Evolutionary conservation across 2,113 vertebrate species (phyloP), one percentile per base, ranked within the genome.

Genomic region (Ia io): DNA sequence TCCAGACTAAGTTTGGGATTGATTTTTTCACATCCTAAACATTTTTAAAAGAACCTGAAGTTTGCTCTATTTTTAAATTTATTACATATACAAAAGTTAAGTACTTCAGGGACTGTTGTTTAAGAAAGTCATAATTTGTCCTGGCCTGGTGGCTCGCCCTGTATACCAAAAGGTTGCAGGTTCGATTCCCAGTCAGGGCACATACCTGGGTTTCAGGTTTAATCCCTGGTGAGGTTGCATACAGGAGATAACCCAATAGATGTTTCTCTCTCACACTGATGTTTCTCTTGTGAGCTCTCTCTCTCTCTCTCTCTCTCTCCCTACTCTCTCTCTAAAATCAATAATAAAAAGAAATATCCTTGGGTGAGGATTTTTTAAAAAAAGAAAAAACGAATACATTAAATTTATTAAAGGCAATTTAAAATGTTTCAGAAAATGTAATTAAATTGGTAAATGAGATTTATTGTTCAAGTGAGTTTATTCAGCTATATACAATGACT

Each of bases 381-480:
- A 95, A 79, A 86, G 65, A 23, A 93, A 94, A 94, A 87, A 53
- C 40, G 80, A 86, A 88, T 61, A 74, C 23, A 88, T 87, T 84
- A 94, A 89, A 83, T 90, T 67, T 87, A 91, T 92, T 89, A 90
- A 95, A 83, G 73, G 37, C 10, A 67, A 51, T 74, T 90, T 90
- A 84, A 76, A 92, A 92, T 74, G 49, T 44, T 95, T 94, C 61
- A 95, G 42, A 94, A 94, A 84, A 96, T 73, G 1, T 77, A 92
- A 94, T 90, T 95, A 79, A 79, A 63, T 88, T 61, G 84, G 69
- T 70, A 90, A 87, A 59, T 79, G 44, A 14, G 30, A 84, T 86
- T 95, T 69, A 77, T n/a, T 84, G 12, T 78, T 73, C 47, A 92
- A 90, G 69, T 14, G 3, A 93, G 13, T 88, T 77, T 67, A 69